phyloP scores from a whole-genome alignment of 2,797 vertebrate species.

The Glossophaga mutica region DNA sequence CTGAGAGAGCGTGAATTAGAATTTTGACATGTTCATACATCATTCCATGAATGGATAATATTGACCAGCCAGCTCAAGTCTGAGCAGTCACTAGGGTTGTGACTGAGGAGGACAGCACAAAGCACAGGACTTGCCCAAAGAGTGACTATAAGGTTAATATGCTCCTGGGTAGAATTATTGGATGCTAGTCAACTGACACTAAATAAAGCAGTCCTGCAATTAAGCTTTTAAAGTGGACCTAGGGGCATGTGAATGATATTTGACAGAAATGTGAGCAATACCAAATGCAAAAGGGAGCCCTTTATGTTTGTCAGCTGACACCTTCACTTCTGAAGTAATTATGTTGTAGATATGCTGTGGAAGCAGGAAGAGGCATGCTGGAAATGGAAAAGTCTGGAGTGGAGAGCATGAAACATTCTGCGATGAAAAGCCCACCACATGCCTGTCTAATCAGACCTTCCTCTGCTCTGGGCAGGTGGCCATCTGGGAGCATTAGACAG shows the following conservation, averaged over 20 bases:
- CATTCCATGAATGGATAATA: background rate
- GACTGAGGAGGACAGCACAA: background rate
- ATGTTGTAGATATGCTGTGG: background rate
- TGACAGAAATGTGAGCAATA: background rate
- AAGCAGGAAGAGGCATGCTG: background rate
- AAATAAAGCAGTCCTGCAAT: background rate
- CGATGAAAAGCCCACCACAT: background rate
- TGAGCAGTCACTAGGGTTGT: background rate
- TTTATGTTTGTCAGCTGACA: background rate
- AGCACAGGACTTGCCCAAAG: background rate
- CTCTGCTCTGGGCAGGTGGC: background rate
- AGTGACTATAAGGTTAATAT: background rate
- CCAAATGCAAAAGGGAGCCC: background rate
- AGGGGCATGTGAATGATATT: background rate
- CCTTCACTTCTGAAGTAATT: background rate
- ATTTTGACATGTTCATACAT: background rate
- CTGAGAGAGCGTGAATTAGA: background rate
- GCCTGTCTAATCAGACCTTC: background rate
- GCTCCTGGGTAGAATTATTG: background rate
- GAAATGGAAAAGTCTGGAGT: background rate
- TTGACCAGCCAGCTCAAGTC: background rate
- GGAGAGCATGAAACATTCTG: background rate
- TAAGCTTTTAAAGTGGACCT: background rate
- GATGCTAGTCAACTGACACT: background rate
- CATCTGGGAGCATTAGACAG: background rate